Percentiles rank a stretch among this genome's conserved stretches.
These are phyloP conservation scores for Brachionus plicatilis DNA, from an alignment of 1,140 invertebrate genomes.

Conservation along the genomic window DNA sequence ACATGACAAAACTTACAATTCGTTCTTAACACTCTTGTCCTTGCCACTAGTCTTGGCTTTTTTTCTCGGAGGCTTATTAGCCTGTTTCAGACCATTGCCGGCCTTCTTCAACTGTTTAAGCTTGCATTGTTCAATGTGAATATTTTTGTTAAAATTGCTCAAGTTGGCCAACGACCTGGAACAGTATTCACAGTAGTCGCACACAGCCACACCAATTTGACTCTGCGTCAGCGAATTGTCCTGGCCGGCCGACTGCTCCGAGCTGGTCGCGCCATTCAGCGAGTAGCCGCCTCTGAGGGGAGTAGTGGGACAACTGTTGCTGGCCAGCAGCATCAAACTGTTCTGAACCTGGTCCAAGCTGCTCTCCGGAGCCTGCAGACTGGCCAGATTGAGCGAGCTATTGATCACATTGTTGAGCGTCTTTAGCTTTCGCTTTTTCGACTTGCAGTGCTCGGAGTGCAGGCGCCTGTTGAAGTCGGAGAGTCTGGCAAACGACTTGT, in stretches of 20 bases:
- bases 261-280: neutral
- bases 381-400: neutral
- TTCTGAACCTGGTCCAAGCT: neutral
- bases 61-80: neutral
- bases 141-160: constrained; percentile 36
- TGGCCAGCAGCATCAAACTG: neutral
- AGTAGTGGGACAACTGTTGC: neutral
- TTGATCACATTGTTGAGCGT: neutral
- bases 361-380: neutral
- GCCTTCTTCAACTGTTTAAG: constrained; percentile 13
- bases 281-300: neutral
- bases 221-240: neutral
- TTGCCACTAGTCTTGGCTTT: neutral
- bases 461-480: neutral
- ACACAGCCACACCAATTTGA: neutral
- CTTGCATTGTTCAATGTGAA: constrained; percentile 27
- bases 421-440: constrained; percentile 33
- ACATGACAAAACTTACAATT: constrained; percentile 18
- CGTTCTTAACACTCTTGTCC: neutral
- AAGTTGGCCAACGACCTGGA: constrained; percentile 5
- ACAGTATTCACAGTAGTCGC: neutral
- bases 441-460: constrained; percentile 29
- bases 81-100: neutral
- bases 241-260: neutral
- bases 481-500: constrained; percentile 24